Evolutionary conservation across 2,113 vertebrate species (phyloP).

Genomic region (Sclerurus mexicanus): DNA sequence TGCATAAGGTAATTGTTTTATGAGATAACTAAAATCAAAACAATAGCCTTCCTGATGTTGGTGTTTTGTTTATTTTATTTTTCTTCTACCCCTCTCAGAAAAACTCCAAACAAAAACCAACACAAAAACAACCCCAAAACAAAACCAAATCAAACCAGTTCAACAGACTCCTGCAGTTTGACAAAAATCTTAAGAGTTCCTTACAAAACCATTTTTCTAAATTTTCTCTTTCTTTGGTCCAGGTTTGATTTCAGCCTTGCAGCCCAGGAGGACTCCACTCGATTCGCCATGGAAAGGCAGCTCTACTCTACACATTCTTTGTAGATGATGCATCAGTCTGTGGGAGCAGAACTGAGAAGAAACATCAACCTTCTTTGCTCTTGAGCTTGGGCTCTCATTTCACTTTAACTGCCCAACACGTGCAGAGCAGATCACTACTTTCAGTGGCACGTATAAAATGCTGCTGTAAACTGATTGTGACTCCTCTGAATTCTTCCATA

Average conservation of each 20-base stretch:
- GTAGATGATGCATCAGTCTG: background rate
- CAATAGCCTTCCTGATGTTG: background rate
- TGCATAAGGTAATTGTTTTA: background rate
- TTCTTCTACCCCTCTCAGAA: background rate
- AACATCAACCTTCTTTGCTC: background rate
- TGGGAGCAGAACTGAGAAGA: background rate
- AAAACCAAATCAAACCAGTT: background rate
- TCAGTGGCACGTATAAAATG: background rate
- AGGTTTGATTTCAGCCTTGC: background rate
- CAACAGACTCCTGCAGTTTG: background rate
- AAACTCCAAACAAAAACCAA: background rate
- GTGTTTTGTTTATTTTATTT: background rate
- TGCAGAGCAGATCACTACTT: background rate
- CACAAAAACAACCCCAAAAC: background rate
- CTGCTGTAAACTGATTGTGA: background rate
- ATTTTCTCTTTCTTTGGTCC: background rate
- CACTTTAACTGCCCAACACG: background rate
- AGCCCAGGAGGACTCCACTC: background rate
- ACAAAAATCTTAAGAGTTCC: background rate
- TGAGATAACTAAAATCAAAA: background rate
- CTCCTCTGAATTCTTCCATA: background rate
- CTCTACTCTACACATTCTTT: background rate
- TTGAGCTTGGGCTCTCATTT: background rate
- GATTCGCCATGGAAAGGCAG: background rate
- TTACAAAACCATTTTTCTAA: background rate